Conservation (phyloP, 2,113 vertebrate genomes). For the Psammodynastes pulverulentus region DNA sequence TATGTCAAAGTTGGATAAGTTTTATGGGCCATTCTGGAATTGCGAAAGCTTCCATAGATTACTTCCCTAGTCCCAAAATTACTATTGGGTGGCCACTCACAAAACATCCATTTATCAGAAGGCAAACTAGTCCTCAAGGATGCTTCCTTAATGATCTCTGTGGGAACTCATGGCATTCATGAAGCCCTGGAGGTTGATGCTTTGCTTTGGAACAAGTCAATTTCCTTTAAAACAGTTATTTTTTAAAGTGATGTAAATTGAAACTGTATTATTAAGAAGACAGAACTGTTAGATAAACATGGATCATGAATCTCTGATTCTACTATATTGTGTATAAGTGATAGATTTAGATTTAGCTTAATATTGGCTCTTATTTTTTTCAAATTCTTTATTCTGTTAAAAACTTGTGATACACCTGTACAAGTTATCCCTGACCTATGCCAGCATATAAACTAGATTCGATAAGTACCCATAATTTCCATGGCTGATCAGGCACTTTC, state of each 20-base stretch:
- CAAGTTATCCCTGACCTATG: not conserved
- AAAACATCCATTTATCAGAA: not conserved
- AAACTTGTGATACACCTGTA: not conserved
- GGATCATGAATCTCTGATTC: not conserved
- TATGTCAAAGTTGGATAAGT: not conserved
- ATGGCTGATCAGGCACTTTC: not conserved
- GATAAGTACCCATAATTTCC: not conserved
- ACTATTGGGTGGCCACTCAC: not conserved
- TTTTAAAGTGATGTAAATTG: not conserved
- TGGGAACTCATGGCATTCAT: not conserved
- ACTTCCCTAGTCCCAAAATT: not conserved
- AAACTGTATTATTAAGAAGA: not conserved
- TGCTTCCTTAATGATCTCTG: not conserved
- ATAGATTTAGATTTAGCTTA: not conserved
- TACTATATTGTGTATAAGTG: not conserved
- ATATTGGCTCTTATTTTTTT: not conserved
- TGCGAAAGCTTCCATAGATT: not conserved
- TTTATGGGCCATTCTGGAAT: not conserved
- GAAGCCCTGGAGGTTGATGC: not conserved
- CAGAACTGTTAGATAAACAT: not conserved
- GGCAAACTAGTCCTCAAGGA: not conserved
- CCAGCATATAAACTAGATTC: not conserved
- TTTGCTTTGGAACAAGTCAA: not conserved
- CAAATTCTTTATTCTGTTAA: not conserved
- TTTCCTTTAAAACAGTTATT: not conserved